A percentile compares a stretch with the other conserved stretches of the same genome.
phyloP scores from a whole-genome alignment of 2,797 vertebrate species.

The Argentina silus region DNA sequence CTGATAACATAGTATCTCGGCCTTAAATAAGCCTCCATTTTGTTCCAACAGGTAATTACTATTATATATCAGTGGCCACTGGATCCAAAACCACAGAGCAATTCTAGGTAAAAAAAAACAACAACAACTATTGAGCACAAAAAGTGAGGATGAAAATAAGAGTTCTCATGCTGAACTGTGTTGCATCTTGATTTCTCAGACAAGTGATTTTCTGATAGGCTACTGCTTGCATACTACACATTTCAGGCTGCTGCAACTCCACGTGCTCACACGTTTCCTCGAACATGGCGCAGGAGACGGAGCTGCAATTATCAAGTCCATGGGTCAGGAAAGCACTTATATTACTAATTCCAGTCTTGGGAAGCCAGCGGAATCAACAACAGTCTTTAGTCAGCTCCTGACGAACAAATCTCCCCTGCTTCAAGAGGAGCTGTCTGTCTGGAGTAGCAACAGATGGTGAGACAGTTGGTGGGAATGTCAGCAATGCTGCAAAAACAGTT shows the following conservation, averaged over 20 bases:
- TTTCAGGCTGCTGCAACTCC: too few species aligned
- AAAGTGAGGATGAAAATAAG: neutral
- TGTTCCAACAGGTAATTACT: neutral
- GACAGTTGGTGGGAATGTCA: neutral
- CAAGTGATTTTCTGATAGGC: too few species aligned
- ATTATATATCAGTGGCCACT: neutral
- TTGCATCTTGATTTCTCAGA: neutral
- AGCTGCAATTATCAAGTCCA: neutral
- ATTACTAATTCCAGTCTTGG: neutral
- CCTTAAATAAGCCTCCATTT: neutral
- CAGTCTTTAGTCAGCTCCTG: neutral
- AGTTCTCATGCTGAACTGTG: neutral
- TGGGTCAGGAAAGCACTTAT: neutral
- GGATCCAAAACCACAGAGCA: too few species aligned
- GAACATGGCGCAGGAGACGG: too few species aligned
- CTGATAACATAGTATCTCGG: too few species aligned
- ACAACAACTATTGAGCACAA: neutral
- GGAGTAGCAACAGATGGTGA: neutral
- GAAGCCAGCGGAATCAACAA: neutral
- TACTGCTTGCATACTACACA: too few species aligned
- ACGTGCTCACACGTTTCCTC: neutral
- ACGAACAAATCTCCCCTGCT: neutral
- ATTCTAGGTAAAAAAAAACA: too few species aligned
- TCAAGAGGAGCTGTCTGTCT: neutral
- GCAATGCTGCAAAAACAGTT: neutral